Evolutionary conservation across 1,140 invertebrate species (phyloP), one percentile per base, ranked within the genome.

Genomic region (Sitophilus oryzae): DNA sequence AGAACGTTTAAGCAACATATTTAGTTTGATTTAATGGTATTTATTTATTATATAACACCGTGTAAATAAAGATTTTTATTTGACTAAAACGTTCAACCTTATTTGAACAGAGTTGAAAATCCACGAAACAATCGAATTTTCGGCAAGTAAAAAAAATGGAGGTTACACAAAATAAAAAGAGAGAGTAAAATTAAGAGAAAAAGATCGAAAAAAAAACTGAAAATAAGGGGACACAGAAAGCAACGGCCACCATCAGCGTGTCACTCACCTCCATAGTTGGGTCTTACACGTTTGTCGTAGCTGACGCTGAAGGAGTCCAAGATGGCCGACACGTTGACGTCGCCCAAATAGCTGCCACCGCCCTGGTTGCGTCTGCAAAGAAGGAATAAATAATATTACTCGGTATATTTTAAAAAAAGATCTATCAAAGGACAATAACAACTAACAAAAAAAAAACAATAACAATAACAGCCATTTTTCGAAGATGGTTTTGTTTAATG

Each of bases 231-330:
- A 43, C 42, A 53, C 21, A 34, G 9, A 43, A 52, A 52, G 50
- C 50, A 18, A 36, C 19, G 19, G 16, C 40, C 15, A 43, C 37
- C 38, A 23, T 41, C 38, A 15, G 14, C 1, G n/a, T 38, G 25
- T 66, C 65, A 86, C 89, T 86, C 80, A 93, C 92, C 92, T 86
- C 93, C 92, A 78, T 96, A 96, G 77, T 94, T 94, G 70, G 93
- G 93, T 79, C 93, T 88, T 82, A 96, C 89, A 85, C 93, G 84
- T 84, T 96, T 96, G 80, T 96, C 93, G 78, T 96, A 96, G 78
- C 89, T 93, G 71, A 88, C 84, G 73, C 89, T 91, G 74, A 94
- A 89, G 61, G 88, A 91, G 78, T 95, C 90, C 72, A 95, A 77
- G 71, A 94, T 93, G 69, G 86, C 86, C 56, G 91, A 92, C 77